phyloP scores from a whole-genome alignment of 2,113 vertebrate genomes.

The Xiphophorus hellerii region DNA sequence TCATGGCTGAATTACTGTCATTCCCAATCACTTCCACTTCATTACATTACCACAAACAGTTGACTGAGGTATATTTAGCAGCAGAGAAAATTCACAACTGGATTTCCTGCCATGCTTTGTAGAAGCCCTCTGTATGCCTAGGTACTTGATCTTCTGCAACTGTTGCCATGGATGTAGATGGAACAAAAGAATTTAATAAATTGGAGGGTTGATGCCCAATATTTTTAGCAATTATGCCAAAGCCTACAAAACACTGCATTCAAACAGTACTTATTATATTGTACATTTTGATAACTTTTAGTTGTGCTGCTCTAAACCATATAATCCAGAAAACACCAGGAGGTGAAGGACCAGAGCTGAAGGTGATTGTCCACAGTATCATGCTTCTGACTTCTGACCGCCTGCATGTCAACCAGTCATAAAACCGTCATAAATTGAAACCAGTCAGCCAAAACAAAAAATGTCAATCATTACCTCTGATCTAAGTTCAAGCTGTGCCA shows the following conservation, averaged over 20 bases:
- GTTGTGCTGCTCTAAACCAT: neutral
- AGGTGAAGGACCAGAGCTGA: neutral
- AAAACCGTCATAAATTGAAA: neutral
- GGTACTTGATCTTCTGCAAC: neutral
- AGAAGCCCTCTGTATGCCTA: neutral
- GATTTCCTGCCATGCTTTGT: neutral
- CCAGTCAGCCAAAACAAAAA: neutral
- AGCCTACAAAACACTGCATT: neutral
- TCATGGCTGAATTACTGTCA: neutral
- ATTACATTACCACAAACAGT: neutral
- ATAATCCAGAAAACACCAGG: neutral
- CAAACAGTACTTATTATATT: neutral
- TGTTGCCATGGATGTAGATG: neutral
- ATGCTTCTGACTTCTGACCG: neutral
- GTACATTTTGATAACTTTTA: neutral
- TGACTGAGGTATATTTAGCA: neutral
- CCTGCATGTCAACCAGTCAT: neutral
- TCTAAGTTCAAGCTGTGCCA: neutral
- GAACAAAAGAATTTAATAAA: neutral
- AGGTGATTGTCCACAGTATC: neutral
- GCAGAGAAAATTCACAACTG: neutral
- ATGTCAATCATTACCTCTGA: neutral
- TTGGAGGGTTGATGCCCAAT: neutral
- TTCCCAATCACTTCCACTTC: neutral
- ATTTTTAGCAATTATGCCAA: neutral